Evolutionary conservation across 2,113 vertebrate genomes (phyloP), one percentile per base, ranked within the genome.

Genomic region (Calidris pygmaea): DNA sequence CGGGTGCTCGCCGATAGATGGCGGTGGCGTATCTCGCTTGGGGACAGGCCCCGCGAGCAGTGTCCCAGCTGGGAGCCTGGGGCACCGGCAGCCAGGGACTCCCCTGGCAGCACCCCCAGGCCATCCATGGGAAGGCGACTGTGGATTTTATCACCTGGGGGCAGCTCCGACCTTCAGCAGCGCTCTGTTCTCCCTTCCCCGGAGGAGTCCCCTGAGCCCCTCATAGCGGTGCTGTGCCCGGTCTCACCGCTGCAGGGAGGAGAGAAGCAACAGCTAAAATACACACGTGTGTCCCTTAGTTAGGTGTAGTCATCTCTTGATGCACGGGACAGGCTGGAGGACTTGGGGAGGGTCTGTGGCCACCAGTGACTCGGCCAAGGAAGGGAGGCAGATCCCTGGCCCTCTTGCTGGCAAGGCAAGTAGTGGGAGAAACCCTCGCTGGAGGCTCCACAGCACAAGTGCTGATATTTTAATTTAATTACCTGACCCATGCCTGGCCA

Each of bases 1-100:
- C 47, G 32, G 14, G 14, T 35, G 76, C 55, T 58, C 29, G 83
- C 93, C 96, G 93, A 81, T 94, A 97, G 96, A 88, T 96, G 96
- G 96, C 95, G 47, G 73, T 97, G 96, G 37, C 70, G 96, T 15
- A 95, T 81, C 91, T 96, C 80, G 21, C 89, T 55, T 68, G 80
- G 89, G 86, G 56, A 84, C 89, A 37, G 62, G 14, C 5, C 32
- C 16, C 30, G 10, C 10, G 17, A 55, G n/a, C 32, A 1, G 59
- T 1, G 76, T 58, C 59, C 45, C 75, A 23, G 63, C 45, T 5
- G 78, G 80, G 59, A 74, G 81, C 60, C 63, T 29, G 2, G 19
- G 29, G 2, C 10, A 24, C 59, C 9, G 10, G 58, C 58, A 45
- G 32, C 8, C 8, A 26, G 52, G 13, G 26, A 32, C 19, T 7